Percentiles rank a stretch among this genome's conserved stretches.
These are phyloP conservation scores for Melanostigma gelatinosum DNA, from an alignment of 2,113 vertebrate species.

Conservation along the genomic window DNA sequence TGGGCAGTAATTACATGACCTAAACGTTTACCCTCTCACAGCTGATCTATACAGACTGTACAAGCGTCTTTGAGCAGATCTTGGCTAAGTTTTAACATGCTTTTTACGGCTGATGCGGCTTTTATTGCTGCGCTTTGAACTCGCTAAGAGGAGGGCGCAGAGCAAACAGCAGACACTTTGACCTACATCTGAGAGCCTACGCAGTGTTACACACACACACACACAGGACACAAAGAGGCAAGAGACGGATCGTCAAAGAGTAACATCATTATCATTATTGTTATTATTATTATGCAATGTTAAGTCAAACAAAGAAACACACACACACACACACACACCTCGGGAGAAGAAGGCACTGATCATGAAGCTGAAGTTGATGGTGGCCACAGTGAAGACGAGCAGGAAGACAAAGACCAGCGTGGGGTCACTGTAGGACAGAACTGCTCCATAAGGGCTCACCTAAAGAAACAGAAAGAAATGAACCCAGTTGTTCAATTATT, in stretches of 20 bases:
- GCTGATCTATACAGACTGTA: neutral
- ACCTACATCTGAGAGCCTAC: slow-evolving; percentile 18
- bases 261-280: neutral
- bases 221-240: neutral
- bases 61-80: no score
- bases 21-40: neutral
- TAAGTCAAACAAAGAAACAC: neutral
- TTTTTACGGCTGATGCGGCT: neutral
- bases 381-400: slow-evolving; percentile 87
- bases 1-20: neutral
- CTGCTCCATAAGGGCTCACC: slow-evolving; percentile 91
- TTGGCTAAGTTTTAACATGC: neutral
- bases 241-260: neutral
- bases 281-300: neutral
- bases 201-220: neutral
- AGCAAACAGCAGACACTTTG: neutral
- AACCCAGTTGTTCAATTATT: neutral
- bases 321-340: slow-evolving; percentile 76
- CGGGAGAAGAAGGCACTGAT: slow-evolving; percentile 96
- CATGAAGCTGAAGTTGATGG: slow-evolving; percentile 99
- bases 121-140: neutral
- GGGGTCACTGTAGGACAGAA: slow-evolving; percentile 93
- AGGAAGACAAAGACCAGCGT: slow-evolving; percentile 92
- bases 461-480: slow-evolving; percentile 51
- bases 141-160: neutral